These are phyloP conservation scores for Sitta carolinensis DNA, from an alignment of 2,797 vertebrate genomes.

Conservation along the genomic window DNA sequence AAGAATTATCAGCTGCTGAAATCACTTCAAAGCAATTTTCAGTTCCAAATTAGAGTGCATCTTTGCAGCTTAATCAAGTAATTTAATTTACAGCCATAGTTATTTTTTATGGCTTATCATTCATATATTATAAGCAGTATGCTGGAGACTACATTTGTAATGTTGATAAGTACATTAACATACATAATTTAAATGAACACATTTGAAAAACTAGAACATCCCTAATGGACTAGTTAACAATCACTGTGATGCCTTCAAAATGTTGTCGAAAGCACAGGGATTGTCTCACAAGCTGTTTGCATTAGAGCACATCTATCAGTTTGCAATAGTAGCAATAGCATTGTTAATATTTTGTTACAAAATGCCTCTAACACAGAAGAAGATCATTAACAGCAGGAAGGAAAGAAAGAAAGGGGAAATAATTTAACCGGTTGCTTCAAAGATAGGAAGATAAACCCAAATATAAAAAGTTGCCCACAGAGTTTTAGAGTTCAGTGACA, in stretches of 20 bases:
- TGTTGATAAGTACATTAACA: slow-evolving; percentile 25
- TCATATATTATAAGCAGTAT: slow-evolving; percentile 22
- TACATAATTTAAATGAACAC: slow-evolving; percentile 36
- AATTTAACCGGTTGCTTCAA: not conserved
- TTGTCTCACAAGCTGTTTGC: not conserved
- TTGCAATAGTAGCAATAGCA: not conserved
- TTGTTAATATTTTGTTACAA: not conserved
- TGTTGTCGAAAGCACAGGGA: not conserved
- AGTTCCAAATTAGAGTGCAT: slow-evolving; percentile 39
- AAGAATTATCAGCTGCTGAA: slow-evolving; percentile 11
- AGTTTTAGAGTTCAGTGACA: not conserved
- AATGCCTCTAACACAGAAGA: not conserved
- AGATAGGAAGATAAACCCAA: not conserved
- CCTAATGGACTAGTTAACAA: slow-evolving; percentile 9
- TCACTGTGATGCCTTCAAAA: not conserved
- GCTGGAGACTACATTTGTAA: slow-evolving; percentile 23
- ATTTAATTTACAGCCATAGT: slow-evolving; percentile 30
- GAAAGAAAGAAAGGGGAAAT: not conserved
- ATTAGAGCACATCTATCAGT: not conserved
- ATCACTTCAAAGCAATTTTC: slow-evolving; percentile 42
- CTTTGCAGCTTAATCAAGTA: slow-evolving; percentile 41
- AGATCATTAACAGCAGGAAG: not conserved
- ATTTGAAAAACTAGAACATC: slow-evolving; percentile 1
- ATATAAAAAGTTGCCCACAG: not conserved
- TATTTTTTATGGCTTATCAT: slow-evolving; percentile 55